A percentile compares a stretch with the other conserved stretches of the same genome.
Evolutionary conservation across 2,797 vertebrate genomes (phyloP).

Genomic region (Anas bahamensis): DNA sequence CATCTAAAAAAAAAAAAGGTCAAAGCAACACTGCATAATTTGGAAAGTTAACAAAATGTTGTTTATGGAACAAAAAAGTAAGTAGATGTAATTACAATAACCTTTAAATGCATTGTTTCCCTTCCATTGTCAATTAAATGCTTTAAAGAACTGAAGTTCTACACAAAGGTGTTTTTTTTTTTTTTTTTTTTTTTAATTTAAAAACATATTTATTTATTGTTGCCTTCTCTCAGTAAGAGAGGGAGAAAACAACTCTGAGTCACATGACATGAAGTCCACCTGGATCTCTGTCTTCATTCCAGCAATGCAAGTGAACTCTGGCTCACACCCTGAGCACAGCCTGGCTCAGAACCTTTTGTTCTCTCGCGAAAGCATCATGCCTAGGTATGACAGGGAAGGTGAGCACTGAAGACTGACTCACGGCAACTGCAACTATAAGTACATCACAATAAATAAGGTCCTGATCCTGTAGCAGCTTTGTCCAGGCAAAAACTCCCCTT

Average conservation of each 20-base stretch:
- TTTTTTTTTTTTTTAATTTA: too few relatives aligned
- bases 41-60: slow-evolving; percentile 67
- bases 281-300: background rate
- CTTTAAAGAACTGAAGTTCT: slow-evolving; percentile 34
- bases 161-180: background rate
- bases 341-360: background rate
- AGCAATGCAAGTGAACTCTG: background rate
- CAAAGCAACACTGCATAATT: slow-evolving; percentile 62
- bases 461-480: background rate
- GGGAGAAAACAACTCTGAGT: background rate
- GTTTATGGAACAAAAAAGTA: slow-evolving; percentile 60
- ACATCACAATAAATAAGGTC: background rate
- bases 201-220: too few relatives aligned
- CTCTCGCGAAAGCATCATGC: background rate
- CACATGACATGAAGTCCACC: background rate
- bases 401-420: slow-evolving; percentile 28
- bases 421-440: background rate
- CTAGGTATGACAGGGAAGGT: background rate
- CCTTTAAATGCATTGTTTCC: slow-evolving; percentile 39
- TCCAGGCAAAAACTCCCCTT: background rate
- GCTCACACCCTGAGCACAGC: background rate
- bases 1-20: slow-evolving; percentile 64
- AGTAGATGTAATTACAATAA: slow-evolving; percentile 66
- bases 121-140: slow-evolving; percentile 44
- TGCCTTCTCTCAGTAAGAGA: background rate